phyloP scores from a whole-genome alignment of 2,113 vertebrate genomes.

The Rissa tridactyla region DNA sequence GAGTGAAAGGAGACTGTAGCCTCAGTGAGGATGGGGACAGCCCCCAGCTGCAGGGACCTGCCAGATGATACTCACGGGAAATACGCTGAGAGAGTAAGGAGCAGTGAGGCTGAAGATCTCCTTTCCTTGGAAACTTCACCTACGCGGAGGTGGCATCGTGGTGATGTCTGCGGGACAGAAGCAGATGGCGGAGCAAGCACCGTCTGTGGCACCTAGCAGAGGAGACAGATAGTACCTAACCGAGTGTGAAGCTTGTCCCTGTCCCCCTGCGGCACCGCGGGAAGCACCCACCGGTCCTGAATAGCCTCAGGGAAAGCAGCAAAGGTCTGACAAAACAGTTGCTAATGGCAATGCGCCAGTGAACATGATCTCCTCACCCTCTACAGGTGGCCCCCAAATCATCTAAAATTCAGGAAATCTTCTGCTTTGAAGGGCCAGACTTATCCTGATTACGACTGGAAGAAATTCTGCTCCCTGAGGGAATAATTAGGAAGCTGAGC shows the following conservation, averaged over 20 bases:
- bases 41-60: background rate
- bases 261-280: fast-evolving
- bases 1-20: background rate
- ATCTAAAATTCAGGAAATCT: background rate
- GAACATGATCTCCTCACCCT: background rate
- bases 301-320: background rate
- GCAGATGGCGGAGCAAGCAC: background rate
- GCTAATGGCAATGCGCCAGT: background rate
- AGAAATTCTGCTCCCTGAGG: slow-evolving; percentile 23
- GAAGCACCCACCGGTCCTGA: background rate
- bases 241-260: background rate
- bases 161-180: background rate
- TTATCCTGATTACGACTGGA: background rate
- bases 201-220: background rate
- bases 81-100: background rate
- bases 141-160: background rate
- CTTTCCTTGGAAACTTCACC: background rate
- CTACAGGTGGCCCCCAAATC: background rate
- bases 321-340: background rate
- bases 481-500: slow-evolving; percentile 28
- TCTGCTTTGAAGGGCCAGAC: background rate
- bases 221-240: background rate
- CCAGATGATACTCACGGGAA: background rate
- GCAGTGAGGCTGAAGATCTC: background rate
- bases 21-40: background rate